phyloP scores from a whole-genome alignment of 2,113 vertebrate genomes.

The Microcebus murinus region DNA sequence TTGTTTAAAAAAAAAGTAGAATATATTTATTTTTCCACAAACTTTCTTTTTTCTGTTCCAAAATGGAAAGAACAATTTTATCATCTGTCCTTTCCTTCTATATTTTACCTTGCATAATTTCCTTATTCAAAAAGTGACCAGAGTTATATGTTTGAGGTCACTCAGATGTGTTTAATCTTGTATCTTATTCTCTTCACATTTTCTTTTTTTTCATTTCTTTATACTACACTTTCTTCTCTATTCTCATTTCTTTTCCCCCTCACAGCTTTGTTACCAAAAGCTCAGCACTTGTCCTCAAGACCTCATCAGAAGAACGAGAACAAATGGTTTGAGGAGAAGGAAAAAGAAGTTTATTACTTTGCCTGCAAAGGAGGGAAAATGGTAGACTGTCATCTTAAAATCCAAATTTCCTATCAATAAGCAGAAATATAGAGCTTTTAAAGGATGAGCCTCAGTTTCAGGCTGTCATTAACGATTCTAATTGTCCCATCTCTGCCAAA shows the following conservation, averaged over 20 bases:
- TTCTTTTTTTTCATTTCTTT: not conserved
- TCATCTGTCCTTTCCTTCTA: not conserved
- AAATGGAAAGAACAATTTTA: not conserved
- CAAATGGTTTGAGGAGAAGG: too few species aligned
- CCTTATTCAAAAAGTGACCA: not conserved
- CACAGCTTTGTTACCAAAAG: not conserved
- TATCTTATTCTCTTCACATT: not conserved
- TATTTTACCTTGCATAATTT: not conserved
- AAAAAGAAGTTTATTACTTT: too few species aligned
- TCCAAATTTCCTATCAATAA: too few species aligned
- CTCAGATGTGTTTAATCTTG: not conserved
- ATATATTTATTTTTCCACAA: not conserved
- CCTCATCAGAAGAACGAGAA: too few species aligned
- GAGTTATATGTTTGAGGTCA: not conserved
- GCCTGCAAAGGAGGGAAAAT: too few species aligned
- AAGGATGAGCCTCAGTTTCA: too few species aligned
- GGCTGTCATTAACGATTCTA: too few species aligned
- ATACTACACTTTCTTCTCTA: not conserved
- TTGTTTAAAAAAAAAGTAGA: not conserved
- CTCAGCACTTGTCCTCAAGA: too few species aligned
- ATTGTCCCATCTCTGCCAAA: too few species aligned
- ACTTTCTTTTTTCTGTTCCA: not conserved
- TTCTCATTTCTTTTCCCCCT: not conserved
- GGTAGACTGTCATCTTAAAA: too few species aligned
- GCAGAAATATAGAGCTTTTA: too few species aligned